These are phyloP conservation scores for Hymenochirus boettgeri DNA, from an alignment of 2,113 vertebrate genomes.

Conservation along the genomic window DNA sequence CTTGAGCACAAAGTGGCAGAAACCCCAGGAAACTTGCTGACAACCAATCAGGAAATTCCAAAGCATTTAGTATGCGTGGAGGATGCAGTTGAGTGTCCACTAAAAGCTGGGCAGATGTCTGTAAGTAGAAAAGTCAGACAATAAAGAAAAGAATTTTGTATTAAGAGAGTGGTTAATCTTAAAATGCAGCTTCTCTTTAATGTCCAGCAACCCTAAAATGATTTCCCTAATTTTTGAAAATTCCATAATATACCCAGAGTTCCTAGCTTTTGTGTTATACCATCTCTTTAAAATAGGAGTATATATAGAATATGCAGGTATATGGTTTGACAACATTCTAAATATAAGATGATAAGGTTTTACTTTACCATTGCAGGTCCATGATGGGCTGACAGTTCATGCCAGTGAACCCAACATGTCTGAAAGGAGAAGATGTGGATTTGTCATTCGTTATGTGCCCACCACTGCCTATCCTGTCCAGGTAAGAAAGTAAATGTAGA, in stretches of 20 bases:
- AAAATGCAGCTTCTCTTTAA: no score
- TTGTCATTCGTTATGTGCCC: constrained; percentile 70
- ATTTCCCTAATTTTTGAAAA: no score
- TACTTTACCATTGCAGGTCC: constrained; percentile 53
- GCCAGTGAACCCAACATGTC: constrained; percentile 70
- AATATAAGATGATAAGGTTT: no score
- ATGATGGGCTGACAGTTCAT: constrained; percentile 70
- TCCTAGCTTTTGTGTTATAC: no score
- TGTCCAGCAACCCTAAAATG: no score
- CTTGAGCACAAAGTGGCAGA: constrained; percentile 55
- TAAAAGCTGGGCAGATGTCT: constrained; percentile 72
- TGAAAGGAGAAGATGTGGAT: constrained; percentile 64
- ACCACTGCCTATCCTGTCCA: constrained; percentile 62
- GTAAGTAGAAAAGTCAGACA: constrained; percentile 58
- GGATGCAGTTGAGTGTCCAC: constrained; percentile 59
- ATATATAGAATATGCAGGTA: no score
- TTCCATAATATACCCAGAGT: no score
- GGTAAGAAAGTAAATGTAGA: constrained; percentile 46
- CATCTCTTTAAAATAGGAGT: no score
- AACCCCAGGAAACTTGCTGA: constrained; percentile 65
- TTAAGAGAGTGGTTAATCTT: no score
- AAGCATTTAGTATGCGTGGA: constrained; percentile 58
- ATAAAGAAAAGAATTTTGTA: no score
- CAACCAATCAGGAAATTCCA: constrained; percentile 73
- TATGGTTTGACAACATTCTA: no score